Evolutionary conservation across 2,797 vertebrate genomes (phyloP).

Genomic region (Microctenopoma steveboyesi): DNA sequence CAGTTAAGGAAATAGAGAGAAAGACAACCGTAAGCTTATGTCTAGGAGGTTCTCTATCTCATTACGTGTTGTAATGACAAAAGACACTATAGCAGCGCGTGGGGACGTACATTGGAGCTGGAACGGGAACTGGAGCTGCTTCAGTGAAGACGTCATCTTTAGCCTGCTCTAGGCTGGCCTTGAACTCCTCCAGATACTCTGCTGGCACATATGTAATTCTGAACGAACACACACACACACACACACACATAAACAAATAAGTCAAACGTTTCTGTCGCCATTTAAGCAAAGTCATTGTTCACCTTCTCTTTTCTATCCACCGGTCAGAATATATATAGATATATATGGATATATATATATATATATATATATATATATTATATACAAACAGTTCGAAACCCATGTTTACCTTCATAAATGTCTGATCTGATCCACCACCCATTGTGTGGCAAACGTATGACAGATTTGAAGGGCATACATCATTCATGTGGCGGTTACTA

Average conservation of each 20-base stretch:
- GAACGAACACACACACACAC: constrained; percentile 72
- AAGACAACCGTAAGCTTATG: not conserved
- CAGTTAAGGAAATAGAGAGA: too few species aligned
- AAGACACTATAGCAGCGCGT: not conserved
- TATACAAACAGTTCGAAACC: constrained; percentile 39
- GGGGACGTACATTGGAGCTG: constrained; percentile 65
- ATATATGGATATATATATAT: constrained; percentile 21
- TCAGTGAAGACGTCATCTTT: constrained; percentile 74
- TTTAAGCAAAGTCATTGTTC: not conserved
- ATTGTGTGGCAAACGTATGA: constrained; percentile 26
- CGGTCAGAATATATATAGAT: constrained; percentile 50
- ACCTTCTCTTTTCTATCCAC: constrained; percentile 24
- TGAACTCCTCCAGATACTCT: constrained; percentile 94
- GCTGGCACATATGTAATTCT: constrained; percentile 95
- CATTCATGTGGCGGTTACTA: constrained; percentile 41
- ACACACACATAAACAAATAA: constrained; percentile 47
- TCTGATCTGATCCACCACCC: constrained; percentile 48
- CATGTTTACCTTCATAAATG: constrained; percentile 54
- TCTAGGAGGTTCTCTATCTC: not conserved
- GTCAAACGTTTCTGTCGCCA: constrained; percentile 13
- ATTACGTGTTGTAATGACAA: not conserved
- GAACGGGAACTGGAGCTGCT: constrained; percentile 26
- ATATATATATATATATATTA: constrained; percentile 23
- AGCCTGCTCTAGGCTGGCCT: constrained; percentile 78
- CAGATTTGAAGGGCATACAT: constrained; percentile 36